Conservation (phyloP, 2,797 vertebrate species). For the Acrossocheilus fasciatus region DNA sequence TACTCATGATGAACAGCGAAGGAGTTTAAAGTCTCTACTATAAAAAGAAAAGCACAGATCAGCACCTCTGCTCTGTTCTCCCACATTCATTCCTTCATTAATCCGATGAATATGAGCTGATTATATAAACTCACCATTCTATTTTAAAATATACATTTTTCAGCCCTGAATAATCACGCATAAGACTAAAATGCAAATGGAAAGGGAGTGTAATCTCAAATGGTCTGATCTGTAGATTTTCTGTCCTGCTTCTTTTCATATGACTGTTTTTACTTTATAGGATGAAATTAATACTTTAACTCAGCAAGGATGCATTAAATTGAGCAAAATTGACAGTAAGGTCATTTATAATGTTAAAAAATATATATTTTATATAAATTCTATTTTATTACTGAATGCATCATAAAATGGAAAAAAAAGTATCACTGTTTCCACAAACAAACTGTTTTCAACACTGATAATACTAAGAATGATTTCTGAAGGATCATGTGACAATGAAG, state of each 20-base stretch:
- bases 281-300: not conserved
- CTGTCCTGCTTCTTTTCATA: constrained; percentile 20
- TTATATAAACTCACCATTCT: not conserved
- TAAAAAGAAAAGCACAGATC: constrained; percentile 28
- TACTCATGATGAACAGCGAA: not conserved
- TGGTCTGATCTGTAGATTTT: constrained; percentile 39
- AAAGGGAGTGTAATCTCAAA: constrained; percentile 54
- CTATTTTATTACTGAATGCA: not conserved
- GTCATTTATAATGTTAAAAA: not conserved
- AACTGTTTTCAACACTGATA: not conserved
- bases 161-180: not conserved
- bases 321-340: not conserved
- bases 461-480: not conserved
- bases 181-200: constrained; percentile 58
- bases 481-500: not conserved
- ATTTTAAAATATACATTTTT: constrained; percentile 19
- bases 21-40: constrained; percentile 9
- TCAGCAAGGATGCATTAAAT: not conserved
- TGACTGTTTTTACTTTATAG: not conserved
- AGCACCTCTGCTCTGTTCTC: constrained; percentile 20
- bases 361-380: not conserved
- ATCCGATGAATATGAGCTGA: constrained; percentile 17
- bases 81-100: constrained; percentile 36
- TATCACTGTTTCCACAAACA: not conserved
- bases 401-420: not conserved